Base-by-base conservation (phyloP, 1,140 invertebrate genomes). In the Nephila pilipes region DNA sequence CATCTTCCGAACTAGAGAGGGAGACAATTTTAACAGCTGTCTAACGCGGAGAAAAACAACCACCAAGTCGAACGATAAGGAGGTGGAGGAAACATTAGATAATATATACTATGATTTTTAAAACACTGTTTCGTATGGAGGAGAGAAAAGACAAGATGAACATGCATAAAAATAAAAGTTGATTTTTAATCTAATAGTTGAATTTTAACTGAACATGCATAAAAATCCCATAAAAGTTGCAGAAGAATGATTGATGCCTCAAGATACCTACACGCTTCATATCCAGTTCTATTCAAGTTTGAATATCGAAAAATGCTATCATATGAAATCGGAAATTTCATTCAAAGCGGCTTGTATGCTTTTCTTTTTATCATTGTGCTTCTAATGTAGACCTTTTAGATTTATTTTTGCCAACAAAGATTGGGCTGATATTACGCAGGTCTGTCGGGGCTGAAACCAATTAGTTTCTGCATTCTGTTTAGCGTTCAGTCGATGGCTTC, bases 341-440 rank as follows among this genome's bases (percentile, higher is more conserved):
- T 60, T 25, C 85, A 87, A 87, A 58, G 85, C 2, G 85, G 65
- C 46, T 65, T 87, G n/a, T n/a, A n/a, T n/a, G n/a, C n/a, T n/a
- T 57, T 57, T 57, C 14, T 57, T 8, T 57, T 57, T 57, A 57
- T 57, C 55, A 57, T 57, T 57, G 55, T 57, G 55, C 55, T 57
- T 57, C 6, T 57, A 14, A 57, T 8, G 14, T 57, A 57, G 55
- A 8, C 14, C 55, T 57, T 57, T 57, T 57, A 57, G 55, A 57
- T 57, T 57, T 57, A n/a, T n/a, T n/a, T 57, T 57, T 57, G 14
- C 55, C 55, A 57, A 57, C 14, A 57, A 57, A 57, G 55, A 57
- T 57, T 57, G 55, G 55, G 55, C 14, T 14, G n/a, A n/a, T 14
- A 57, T 57, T 57, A 14, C 55, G 55, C 6, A 57, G 55, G 55